A percentile compares a stretch with the other conserved stretches of the same genome.
Conservation (phyloP, 2,113 vertebrate genomes). For the Sylvia atricapilla region DNA sequence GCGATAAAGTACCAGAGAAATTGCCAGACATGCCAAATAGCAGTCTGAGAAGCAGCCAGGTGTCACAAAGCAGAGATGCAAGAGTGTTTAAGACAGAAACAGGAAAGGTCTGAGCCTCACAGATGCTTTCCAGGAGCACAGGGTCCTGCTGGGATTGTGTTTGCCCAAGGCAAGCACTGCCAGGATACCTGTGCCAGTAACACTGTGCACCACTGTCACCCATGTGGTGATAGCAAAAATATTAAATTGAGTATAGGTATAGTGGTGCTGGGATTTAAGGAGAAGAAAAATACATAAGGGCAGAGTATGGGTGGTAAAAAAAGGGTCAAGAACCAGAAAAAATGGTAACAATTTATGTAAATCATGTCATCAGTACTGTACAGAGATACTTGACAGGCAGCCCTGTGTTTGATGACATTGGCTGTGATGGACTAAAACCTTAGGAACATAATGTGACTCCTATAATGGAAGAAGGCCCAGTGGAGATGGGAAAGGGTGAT, state of each 20-base stretch:
- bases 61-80: neutral
- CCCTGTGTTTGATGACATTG: neutral
- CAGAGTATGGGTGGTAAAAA: neutral
- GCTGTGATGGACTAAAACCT: neutral
- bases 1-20: neutral
- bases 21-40: neutral
- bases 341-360: neutral
- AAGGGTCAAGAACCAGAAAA: neutral
- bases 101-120: neutral
- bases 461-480: neutral
- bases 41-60: neutral
- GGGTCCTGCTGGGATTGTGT: neutral
- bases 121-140: neutral
- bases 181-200: neutral
- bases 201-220: neutral
- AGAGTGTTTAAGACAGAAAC: neutral
- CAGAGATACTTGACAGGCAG: neutral
- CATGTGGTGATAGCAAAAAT: neutral
- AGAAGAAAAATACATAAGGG: neutral
- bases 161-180: neutral
- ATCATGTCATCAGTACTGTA: neutral
- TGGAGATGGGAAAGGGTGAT: neutral
- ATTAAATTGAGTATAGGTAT: neutral
- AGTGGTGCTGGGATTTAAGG: neutral
- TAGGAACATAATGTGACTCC: accelerated